Evolutionary conservation across 2,888 invertebrate species (phyloP), one percentile per base, ranked within the genome.

Genomic region (Cephalotes varians): DNA sequence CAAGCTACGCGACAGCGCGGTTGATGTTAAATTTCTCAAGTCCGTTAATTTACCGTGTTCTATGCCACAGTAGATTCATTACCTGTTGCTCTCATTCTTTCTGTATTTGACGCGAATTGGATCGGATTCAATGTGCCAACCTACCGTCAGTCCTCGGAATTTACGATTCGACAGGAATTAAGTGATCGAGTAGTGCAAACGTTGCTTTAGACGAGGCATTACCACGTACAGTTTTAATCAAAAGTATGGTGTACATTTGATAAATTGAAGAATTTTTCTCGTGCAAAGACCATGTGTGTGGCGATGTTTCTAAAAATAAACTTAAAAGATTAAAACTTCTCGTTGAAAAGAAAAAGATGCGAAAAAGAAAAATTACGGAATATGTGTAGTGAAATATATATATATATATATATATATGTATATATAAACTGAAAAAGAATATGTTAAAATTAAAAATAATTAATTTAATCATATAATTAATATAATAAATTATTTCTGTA

Each of bases 81-180:
- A 71, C 71, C 77, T 77, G 77, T 77, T 77, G 77, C 69, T 77
- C 71, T 44, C 54, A 77, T 77, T 77, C 77, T 77, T 77, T 69
- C 25, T 40, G 21, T 21, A 54, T 54, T 77, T 77, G 67, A 76
- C 76, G 40, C 21, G 51, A 54, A 69, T 77, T 54, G 69, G 6
- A 54, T 25, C 28, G 51, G 51, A 65, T 76, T 76, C 51, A 40
- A 56, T 28, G 31, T 69, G 69, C 37, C 67, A 37, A n/a, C 25
- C 40, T 47, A 49, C 25, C 21, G 51, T 69, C 40, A n/a, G n/a
- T 49, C 51, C 37, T n/a, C 28, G 31, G 21, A 44, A 77, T 77
- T 77, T 69, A 31, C 31, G 28, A 25, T 56, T 40, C n/a, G 34
- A 31, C 25, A 34, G 56, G 34, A 71, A 56, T 71, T 56, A 71